phyloP scores from a whole-genome alignment of 2,113 vertebrate genomes.

The Poeciliopsis retropinna region DNA sequence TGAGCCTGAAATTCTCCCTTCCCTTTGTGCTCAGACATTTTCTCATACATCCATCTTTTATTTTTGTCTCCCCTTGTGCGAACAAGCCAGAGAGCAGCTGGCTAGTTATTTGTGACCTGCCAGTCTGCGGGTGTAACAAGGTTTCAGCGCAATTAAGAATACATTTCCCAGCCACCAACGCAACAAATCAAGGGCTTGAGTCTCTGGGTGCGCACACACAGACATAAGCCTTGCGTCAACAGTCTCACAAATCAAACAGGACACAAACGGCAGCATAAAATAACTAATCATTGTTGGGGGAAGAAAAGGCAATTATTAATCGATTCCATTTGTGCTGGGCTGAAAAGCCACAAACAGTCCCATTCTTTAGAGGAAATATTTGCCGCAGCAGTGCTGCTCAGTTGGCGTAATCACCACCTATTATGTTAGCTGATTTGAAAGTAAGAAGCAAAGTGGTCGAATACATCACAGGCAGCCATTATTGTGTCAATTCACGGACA shows the following conservation, averaged over 20 bases:
- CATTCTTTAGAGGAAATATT: conserved; percentile 71
- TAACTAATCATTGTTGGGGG: conserved; percentile 63
- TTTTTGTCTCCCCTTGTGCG: conserved; percentile 41
- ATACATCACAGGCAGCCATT: conserved; percentile 70
- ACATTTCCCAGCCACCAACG: conserved; percentile 68
- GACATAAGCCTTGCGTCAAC: conserved; percentile 37
- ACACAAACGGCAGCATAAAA: conserved; percentile 62
- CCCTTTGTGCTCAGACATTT: conserved; percentile 48
- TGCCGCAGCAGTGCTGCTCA: conserved; percentile 43
- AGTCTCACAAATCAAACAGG: conserved; percentile 60
- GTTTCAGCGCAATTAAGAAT: conserved; percentile 74
- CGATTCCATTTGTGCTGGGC: conserved; percentile 66
- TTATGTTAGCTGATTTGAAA: conserved; percentile 74
- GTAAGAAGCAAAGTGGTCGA: conserved; percentile 70
- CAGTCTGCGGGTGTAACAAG: conserved; percentile 72
- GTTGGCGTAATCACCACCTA: conserved; percentile 62
- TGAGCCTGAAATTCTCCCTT: conserved; percentile 61
- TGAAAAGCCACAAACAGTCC: conserved; percentile 62
- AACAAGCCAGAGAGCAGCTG: conserved; percentile 66
- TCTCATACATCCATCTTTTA: conserved; percentile 64
- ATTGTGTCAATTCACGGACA: conserved; percentile 57
- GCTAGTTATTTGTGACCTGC: conserved; percentile 75
- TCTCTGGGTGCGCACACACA: conserved; percentile 28
- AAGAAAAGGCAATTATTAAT: conserved; percentile 72
- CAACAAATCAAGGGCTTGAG: conserved; percentile 62